Evolutionary conservation across 2,888 invertebrate species (phyloP).

Genomic region (Noctua pronuba): DNA sequence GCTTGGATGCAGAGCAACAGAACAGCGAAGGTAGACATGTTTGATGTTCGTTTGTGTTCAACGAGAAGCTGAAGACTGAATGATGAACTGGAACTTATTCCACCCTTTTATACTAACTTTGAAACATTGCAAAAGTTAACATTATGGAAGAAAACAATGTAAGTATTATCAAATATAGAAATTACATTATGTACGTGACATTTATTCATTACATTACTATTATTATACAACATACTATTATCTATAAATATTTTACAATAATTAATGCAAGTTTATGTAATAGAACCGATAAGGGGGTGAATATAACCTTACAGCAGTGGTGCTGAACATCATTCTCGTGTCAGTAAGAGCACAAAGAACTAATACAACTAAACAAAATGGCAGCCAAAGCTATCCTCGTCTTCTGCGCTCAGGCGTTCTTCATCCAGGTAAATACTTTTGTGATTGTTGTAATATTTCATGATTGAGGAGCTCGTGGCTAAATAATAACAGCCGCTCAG

Average conservation of each 20-base stretch:
- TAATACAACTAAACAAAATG: conserved; percentile 43
- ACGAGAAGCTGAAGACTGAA: conserved; percentile 40
- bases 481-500: too few species aligned
- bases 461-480: too few species aligned
- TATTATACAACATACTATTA: conserved; percentile 44
- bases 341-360: conserved; percentile 20
- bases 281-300: conserved; percentile 26
- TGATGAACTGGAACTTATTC: background rate
- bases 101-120: conserved; percentile 23
- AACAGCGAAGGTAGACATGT: conserved; percentile 70
- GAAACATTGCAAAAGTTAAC: conserved; percentile 13
- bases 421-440: conserved; percentile 57
- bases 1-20: conserved; percentile 72
- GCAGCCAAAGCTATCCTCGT: conserved; percentile 50
- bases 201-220: background rate
- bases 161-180: background rate
- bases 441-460: background rate
- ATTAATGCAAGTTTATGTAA: conserved; percentile 26
- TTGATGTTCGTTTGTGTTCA: conserved; percentile 37
- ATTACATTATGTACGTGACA: conserved; percentile 24
- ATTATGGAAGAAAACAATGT: background rate
- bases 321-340: conserved; percentile 41
- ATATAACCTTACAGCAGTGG: conserved; percentile 19
- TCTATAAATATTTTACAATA: conserved; percentile 2
- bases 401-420: conserved; percentile 61